These are phyloP conservation scores for Aldabrachelys gigantea DNA, from an alignment of 2,113 vertebrate species.

Conservation along the genomic window DNA sequence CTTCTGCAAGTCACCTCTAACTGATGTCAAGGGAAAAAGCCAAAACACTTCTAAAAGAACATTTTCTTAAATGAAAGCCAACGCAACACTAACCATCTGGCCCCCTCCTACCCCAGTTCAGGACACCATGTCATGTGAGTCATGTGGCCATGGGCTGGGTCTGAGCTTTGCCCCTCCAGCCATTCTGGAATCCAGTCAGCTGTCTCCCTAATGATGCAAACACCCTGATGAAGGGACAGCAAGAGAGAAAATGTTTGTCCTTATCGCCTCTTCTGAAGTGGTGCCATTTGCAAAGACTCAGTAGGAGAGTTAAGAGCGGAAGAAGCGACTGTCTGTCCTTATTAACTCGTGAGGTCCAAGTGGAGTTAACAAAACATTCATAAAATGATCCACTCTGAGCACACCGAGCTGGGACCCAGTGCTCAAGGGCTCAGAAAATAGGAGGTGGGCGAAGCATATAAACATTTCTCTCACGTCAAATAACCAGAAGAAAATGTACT, in stretches of 20 bases:
- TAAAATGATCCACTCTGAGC: no score
- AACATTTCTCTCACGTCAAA: no score
- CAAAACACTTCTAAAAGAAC: background rate
- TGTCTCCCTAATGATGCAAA: background rate
- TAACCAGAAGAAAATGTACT: background rate
- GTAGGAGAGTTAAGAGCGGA: background rate
- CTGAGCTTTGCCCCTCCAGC: background rate
- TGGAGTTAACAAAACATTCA: background rate
- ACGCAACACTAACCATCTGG: background rate
- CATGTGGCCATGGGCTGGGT: background rate
- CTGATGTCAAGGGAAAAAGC: background rate
- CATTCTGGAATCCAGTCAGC: background rate
- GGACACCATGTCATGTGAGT: background rate
- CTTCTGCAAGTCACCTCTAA: background rate
- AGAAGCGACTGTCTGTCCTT: background rate
- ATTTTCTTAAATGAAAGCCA: background rate
- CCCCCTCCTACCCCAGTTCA: accelerated
- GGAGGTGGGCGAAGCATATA: background rate
- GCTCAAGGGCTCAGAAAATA: background rate
- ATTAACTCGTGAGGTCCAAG: background rate
- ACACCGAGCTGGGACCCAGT: background rate
- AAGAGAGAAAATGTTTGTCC: background rate
- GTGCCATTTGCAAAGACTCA: background rate
- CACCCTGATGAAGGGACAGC: background rate
- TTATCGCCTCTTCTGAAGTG: background rate